Evolutionary conservation across 2,888 invertebrate species (phyloP), one percentile per base, ranked within the genome.

Genomic region (Mythimna loreyi): DNA sequence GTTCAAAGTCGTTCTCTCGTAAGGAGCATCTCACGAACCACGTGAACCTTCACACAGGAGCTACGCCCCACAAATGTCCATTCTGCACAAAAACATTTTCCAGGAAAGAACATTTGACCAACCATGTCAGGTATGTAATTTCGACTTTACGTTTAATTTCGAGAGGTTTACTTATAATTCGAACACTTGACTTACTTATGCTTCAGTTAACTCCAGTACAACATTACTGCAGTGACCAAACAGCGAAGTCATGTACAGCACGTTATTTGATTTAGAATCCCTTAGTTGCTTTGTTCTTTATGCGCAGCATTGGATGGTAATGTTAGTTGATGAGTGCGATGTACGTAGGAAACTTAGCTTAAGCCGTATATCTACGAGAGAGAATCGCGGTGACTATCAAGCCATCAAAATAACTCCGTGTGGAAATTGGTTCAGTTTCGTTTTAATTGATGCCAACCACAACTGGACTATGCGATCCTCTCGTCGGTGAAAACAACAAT

Each of bases 11-110:
- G 77, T 96, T 96, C 93, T 98, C 98, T 74, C 96, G 98, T 87
- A 98, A 98, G 95, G 98, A 98, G 94, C 98, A 98, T 91, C 97
- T 98, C 89, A 98, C 97, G 93, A 98, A 98, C 95, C 98, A 98
- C 94, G 97, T 98, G 88, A 97, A 98, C 96, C 97, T 98, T 61
- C 97, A 97, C 88, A 97, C 97, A 9, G 96, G 97, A 19, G 97
- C 97, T 92, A 97, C 97, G 57, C 97, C 97, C 25, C 97, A 97
- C 90, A 96, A 97, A 85, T 97, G 97, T 89, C 97, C 97, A 77
- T 97, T 97, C 92, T 97, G 97, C 89, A 97, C 97, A 87, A 97
- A 97, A 89, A 97, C 97, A 25, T 97, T 97, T 93, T 97, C 97
- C 47, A 96, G 97, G 83, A 97, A 97, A 91, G 97, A 97, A 90